Evolutionary conservation across 2,888 invertebrate genomes (phyloP).

Genomic region (Phalera bucephala): DNA sequence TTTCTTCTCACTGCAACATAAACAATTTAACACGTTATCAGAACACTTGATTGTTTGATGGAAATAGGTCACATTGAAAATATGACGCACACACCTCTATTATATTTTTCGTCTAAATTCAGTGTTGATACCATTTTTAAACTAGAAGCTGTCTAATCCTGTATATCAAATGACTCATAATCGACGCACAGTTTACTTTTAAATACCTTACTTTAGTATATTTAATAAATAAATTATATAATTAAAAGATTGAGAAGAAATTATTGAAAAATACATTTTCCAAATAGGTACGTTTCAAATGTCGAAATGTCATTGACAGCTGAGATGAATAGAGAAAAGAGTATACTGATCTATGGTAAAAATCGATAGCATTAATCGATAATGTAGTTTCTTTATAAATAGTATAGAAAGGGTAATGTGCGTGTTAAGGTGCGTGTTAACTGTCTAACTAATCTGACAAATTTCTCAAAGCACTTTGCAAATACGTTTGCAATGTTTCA

Average conservation of each 20-base stretch:
- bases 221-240: slow-evolving; percentile 43
- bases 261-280: slow-evolving; percentile 54
- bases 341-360: slow-evolving; percentile 58
- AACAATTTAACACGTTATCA: slow-evolving; percentile 11
- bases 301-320: slow-evolving; percentile 77
- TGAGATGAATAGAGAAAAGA: slow-evolving; percentile 66
- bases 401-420: too few relatives aligned
- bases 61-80: slow-evolving; percentile 36
- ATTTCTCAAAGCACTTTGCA: too few relatives aligned
- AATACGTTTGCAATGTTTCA: too few relatives aligned
- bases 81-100: slow-evolving; percentile 62
- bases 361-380: slow-evolving; percentile 65
- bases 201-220: slow-evolving; percentile 11
- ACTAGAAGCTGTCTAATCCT: slow-evolving; percentile 20
- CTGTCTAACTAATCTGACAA: neutral
- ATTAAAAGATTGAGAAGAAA: slow-evolving; percentile 38
- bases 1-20: slow-evolving; percentile 80
- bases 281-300: slow-evolving; percentile 62
- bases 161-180: slow-evolving; percentile 14
- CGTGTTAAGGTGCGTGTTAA: slow-evolving; percentile 10
- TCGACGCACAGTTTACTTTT: slow-evolving; percentile 11
- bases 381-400: too few relatives aligned
- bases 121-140: slow-evolving; percentile 73
- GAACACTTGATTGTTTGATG: slow-evolving; percentile 5
- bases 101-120: slow-evolving; percentile 75